Base-by-base conservation (phyloP, 1,140 invertebrate species). In the Tetragnatha versicolor region DNA sequence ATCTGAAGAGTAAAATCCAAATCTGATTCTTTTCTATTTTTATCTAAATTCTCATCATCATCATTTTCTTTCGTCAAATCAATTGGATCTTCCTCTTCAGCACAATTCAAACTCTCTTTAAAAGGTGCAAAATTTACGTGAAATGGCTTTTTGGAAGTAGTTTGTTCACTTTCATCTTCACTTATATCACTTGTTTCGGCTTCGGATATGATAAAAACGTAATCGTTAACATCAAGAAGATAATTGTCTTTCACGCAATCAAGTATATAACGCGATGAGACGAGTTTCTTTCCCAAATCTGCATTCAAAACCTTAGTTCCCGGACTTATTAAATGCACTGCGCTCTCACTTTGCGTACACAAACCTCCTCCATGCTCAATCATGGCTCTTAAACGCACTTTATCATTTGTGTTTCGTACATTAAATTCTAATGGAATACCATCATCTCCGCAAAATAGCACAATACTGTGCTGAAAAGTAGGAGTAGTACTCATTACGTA, bases 331-430 rank as follows among this genome's bases (percentile, higher is more conserved):
- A 75, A 35, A 27, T 75, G 58, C 22, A 75, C 42, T 35, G 72
- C 37, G 37, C 27, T 20, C 5, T 75, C 72, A 31, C 42, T 75
- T 25, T 58, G 58, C 3, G 72, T 29, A 37, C 72, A 75, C 17
- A 75, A 49, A 25, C 72, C 72, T 25, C 72, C 72, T 33, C 72
- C 72, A 63, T 63, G 42, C 27, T 75, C 72, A 63, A 75, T 75
- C 17, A 75, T 7, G 29, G 29, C 55, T 63, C 25, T 75, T 17
- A 75, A 51, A 63, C n/a, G 10, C 35, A 0, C 3, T 35, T 75
- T 75, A 20, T 75, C 42, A 61, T 47, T 63, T 14, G 72, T 63
- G 39, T 75, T 63, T 7, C 42, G 55, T 17, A 75, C 22, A 51
- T 75, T 75, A 22, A 75, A 75, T 63, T 63, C 72, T 20, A 75